These are phyloP conservation scores for Anguilla anguilla DNA, from an alignment of 2,797 vertebrate genomes.

Conservation along the genomic window DNA sequence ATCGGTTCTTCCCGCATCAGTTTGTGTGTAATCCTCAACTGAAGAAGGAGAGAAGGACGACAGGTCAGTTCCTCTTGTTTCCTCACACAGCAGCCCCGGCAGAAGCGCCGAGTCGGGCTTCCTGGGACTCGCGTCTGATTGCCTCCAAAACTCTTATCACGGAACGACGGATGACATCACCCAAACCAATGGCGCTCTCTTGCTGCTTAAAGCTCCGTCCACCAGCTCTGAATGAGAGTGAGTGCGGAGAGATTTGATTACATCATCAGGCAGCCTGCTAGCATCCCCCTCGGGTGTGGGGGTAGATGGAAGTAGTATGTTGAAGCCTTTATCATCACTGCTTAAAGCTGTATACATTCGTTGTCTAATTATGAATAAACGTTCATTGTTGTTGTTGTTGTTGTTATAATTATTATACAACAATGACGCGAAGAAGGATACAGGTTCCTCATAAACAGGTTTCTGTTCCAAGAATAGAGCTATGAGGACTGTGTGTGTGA, in stretches of 20 bases:
- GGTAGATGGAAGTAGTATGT: constrained; percentile 5
- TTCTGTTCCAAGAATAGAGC: constrained; percentile 25
- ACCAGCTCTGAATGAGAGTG: constrained; percentile 66
- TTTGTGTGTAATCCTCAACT: constrained; percentile 14
- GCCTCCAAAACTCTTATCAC: constrained; percentile 35
- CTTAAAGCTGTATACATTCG: neutral
- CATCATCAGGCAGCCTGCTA: constrained; percentile 69
- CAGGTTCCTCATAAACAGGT: neutral
- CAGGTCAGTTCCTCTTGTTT: constrained; percentile 14
- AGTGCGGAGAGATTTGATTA: constrained; percentile 66
- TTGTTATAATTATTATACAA: constrained; percentile 19
- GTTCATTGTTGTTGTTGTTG: neutral
- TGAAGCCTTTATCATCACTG: constrained; percentile 8
- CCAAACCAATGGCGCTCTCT: constrained; percentile 49
- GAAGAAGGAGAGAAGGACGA: constrained; percentile 8
- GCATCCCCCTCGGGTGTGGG: constrained; percentile 59
- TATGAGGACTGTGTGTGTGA: constrained; percentile 15
- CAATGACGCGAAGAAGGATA: neutral
- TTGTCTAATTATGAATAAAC: neutral
- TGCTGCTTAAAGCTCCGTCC: constrained; percentile 57
- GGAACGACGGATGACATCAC: constrained; percentile 65
- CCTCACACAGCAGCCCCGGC: constrained; percentile 2
- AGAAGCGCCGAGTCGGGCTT: constrained; percentile 45
- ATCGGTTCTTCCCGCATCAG: constrained; percentile 51
- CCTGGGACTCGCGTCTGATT: constrained; percentile 41